Evolutionary conservation across 2,888 invertebrate species (phyloP), one percentile per base, ranked within the genome.

Genomic region (Agonopterix heracliana): DNA sequence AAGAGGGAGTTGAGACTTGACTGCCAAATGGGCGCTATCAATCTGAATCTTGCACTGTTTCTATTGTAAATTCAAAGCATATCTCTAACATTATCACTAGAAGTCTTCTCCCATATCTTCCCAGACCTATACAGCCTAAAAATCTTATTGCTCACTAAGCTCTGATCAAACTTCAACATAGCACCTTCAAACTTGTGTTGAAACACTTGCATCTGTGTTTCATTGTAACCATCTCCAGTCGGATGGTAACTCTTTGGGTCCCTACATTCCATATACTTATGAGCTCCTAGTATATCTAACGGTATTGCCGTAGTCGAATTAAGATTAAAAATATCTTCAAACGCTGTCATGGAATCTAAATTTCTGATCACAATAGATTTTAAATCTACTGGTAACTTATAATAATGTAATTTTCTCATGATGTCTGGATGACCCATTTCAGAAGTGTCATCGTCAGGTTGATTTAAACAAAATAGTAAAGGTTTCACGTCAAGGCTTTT

Each of bases 161-260:
- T 77, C 50, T 85, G 81, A 0, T 80, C 82, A 68, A 88, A 90
- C 57, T 88, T 89, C 35, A 85, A 68, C 79, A 90, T 89, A 41
- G 89, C 84, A 52, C 84, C 82, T 69, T 90, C 90, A 63, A 90
- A 85, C 48, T 85, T 86, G 54, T 89, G 85, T 43, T 79, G 86
- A 54, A 88, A 87, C 4, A 84, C 71, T 54, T 83, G 79, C 81
- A 88, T 81, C 52, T 87, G 83, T 3, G 86, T 84, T 45, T 80
- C 80, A 63, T 87, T 87, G 52, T 83, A 88, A 0, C 81, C 83
- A 9, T 61, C 52, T 9, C 79, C 81, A 51, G 61, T 71, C 0
- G 75, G 66, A 46, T 73, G 73, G 41, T 75, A 77, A 1, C 66
- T 65, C 49, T 85, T 84, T 3, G 74, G 73, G 51, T 89, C 85